A percentile compares a stretch with the other conserved stretches of the same genome.
These are phyloP conservation scores for Eupeodes corollae DNA, from an alignment of 1,140 invertebrate species.

Conservation along the genomic window DNA sequence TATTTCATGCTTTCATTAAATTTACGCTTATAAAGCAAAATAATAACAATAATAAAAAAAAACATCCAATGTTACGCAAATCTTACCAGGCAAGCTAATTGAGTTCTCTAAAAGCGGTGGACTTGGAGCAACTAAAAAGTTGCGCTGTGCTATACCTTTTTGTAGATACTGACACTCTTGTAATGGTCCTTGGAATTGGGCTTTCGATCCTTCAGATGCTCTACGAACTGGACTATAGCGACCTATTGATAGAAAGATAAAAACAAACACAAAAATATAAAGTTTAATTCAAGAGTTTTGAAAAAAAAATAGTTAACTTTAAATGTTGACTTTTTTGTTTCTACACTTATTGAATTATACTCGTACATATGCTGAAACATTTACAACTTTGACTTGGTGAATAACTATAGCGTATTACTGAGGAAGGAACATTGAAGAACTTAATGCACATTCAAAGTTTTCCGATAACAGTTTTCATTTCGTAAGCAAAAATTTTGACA, in stretches of 20 bases:
- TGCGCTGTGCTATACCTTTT: slow-evolving; percentile 44
- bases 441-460: too few relatives aligned
- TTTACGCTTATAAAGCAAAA: neutral
- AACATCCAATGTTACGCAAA: neutral
- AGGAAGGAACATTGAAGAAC: too few relatives aligned
- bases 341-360: neutral
- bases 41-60: neutral
- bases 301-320: neutral
- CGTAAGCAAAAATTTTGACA: too few relatives aligned
- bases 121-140: slow-evolving; percentile 39
- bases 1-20: too few relatives aligned
- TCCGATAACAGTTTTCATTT: too few relatives aligned
- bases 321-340: neutral
- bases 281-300: neutral
- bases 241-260: slow-evolving; percentile 41
- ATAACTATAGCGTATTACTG: too few relatives aligned
- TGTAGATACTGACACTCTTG: slow-evolving; percentile 61
- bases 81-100: slow-evolving; percentile 35
- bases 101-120: slow-evolving; percentile 41
- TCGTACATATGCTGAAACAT: neutral
- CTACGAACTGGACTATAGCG: slow-evolving; percentile 81
- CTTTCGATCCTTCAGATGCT: slow-evolving; percentile 52
- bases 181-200: slow-evolving; percentile 44
- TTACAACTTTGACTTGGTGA: too few relatives aligned
- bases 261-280: too few relatives aligned